Conservation (phyloP, 1,140 invertebrate genomes). For the Trichogramma pretiosum region DNA sequence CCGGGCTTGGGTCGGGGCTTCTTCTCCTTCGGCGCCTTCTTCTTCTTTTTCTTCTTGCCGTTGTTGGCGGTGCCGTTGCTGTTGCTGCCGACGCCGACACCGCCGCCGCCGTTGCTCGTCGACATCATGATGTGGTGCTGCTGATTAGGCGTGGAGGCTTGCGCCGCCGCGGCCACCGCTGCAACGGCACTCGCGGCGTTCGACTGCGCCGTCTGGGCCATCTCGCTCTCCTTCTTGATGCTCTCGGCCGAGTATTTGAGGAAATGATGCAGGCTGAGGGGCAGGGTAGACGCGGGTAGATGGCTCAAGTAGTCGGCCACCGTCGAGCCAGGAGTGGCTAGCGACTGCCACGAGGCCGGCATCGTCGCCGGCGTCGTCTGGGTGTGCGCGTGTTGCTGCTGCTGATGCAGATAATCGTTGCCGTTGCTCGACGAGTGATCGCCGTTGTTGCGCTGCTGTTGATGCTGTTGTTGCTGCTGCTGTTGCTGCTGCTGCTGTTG, state of each 20-base stretch:
- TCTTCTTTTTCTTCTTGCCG: conserved; percentile 80
- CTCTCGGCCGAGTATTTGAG: conserved; percentile 73
- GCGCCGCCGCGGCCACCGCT: conserved; percentile 47
- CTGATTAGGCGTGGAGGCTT: conserved; percentile 43
- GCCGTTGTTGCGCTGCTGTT: conserved; percentile 31
- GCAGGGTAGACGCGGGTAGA: conserved; percentile 62
- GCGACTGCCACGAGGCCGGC: conserved; percentile 61
- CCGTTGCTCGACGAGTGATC: conserved; percentile 33
- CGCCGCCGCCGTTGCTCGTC: no score
- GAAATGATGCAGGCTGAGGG: conserved; percentile 71
- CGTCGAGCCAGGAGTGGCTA: conserved; percentile 62
- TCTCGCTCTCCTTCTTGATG: conserved; percentile 62
- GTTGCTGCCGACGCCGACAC: no score
- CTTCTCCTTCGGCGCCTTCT: conserved; percentile 69
- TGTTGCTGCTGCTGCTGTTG: conserved; percentile 38
- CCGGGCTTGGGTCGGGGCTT: conserved; percentile 72
- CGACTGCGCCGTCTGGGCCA: conserved; percentile 38
- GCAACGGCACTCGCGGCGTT: conserved; percentile 44
- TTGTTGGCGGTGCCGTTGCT: no score
- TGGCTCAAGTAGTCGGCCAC: conserved; percentile 75
- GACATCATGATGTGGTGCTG: conserved; percentile 47
- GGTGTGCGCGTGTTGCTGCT: conserved; percentile 44
- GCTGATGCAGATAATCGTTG: conserved; percentile 39
- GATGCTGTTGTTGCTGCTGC: conserved; percentile 43
- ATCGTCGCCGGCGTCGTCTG: conserved; percentile 44